Evolutionary conservation across 2,888 invertebrate species (phyloP), one percentile per base, ranked within the genome.

Genomic region (Uloborus plumipes): DNA sequence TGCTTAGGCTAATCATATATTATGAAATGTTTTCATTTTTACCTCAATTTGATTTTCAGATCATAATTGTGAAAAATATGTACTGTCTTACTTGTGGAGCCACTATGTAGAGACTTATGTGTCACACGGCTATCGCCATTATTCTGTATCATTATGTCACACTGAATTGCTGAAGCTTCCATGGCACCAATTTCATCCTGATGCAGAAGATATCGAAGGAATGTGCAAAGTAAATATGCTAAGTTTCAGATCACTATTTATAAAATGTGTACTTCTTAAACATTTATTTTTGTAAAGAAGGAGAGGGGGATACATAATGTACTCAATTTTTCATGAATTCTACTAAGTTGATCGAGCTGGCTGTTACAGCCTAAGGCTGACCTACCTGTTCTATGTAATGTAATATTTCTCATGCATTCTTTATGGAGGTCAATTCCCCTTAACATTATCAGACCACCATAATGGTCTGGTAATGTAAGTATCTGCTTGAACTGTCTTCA

Each of bases 101-200:
- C 61, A 50, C 6, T 82, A 82, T 69, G 64, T 82, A 9, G 49
- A 72, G 22, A 49, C 55, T 1, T 82, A 82, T 71, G 75, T 82
- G 13, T 47, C 14, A 6, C 66, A 64, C 15, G 75, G 65, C 15
- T 20, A 64, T 1, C 65, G 81, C 11, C 75, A 82, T 61, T 82
- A 82, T 71, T 75, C 76, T 26, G 55, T 76, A 31, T 39, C 66
- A 18, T 6, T 82, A 15, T 75, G 65, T 39, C 81, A 82, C 53
- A 50, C 65, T 58, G 75, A 70, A 65, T 65, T 59, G 1, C 22
- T 76, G 7, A 65, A 71, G 26, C 47, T 82, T 18, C 81, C 81
- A 15, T 82, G 81, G 81, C 59, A 82, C 16, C 75, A 82, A 7
- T 82, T 82, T 51, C 59, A 82, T 62, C 81, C 75, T 47, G 20